phyloP scores from a whole-genome alignment of 2,113 vertebrate species.

The Semnornis frantzii region DNA sequence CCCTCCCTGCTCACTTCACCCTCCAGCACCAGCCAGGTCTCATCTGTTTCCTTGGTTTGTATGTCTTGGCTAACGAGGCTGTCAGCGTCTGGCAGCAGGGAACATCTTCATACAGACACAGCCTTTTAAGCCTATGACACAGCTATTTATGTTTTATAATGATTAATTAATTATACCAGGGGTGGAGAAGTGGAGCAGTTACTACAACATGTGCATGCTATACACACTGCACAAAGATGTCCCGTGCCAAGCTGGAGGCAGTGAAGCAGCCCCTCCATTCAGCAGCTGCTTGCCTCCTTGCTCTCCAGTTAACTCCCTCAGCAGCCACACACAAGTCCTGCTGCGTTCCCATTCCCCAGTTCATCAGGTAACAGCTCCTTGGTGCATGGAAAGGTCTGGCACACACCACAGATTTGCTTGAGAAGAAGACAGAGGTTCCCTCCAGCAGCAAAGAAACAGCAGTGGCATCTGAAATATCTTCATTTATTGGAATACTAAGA shows the following conservation, averaged over 20 bases:
- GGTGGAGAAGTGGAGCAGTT: neutral
- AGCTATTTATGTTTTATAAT: neutral
- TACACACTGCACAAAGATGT: neutral
- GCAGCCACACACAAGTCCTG: neutral
- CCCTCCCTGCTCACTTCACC: neutral
- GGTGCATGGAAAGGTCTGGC: neutral
- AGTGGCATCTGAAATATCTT: neutral
- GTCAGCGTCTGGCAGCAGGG: neutral
- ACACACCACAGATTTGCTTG: neutral
- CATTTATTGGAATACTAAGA: neutral
- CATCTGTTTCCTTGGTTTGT: conserved; percentile 6
- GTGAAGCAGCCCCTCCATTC: neutral
- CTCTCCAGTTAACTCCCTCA: neutral
- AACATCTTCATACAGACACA: neutral
- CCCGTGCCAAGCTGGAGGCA: neutral
- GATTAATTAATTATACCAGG: neutral
- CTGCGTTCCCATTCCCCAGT: neutral
- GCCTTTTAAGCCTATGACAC: neutral
- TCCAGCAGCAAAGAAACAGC: neutral
- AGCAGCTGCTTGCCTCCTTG: neutral
- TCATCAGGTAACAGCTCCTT: neutral
- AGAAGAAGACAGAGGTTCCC: neutral
- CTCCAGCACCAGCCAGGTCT: neutral
- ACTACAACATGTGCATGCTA: neutral
- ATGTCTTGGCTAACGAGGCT: conserved; percentile 9